These are phyloP conservation scores for Dynastes grantii DNA, from an alignment of 2,888 invertebrate species.

Conservation along the genomic window DNA sequence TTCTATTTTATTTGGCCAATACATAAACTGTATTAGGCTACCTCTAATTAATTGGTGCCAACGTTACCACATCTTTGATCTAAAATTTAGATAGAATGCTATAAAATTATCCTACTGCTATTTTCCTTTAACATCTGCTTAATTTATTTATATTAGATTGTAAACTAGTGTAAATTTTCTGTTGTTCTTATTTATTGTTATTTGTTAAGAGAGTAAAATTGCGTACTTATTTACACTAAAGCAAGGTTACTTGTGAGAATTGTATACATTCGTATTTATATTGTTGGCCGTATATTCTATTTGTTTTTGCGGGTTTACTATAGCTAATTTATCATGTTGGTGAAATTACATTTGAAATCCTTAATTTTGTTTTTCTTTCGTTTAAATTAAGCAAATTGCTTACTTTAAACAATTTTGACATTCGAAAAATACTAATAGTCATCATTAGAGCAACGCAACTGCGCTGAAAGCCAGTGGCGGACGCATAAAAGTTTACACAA, in stretches of 20 bases:
- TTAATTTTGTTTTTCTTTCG: neutral
- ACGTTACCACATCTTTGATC: conserved; percentile 3
- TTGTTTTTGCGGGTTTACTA: neutral
- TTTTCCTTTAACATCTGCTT: conserved; percentile 13
- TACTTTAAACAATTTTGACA: neutral
- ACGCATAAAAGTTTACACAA: no score
- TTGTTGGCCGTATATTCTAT: conserved; percentile 17
- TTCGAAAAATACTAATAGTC: neutral
- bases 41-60: neutral
- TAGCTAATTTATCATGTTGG: conserved; percentile 6
- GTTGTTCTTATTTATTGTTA: conserved; percentile 30
- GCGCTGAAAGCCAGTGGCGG: no score
- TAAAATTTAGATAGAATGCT: neutral
- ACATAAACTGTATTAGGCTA: neutral
- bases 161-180: conserved; percentile 32
- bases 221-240: conserved; percentile 39
- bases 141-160: conserved; percentile 26
- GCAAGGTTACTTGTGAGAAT: conserved; percentile 6
- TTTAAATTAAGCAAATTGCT: neutral
- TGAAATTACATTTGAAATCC: neutral
- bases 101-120: conserved; percentile 5
- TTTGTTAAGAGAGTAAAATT: conserved; percentile 28
- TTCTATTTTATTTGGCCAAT: neutral
- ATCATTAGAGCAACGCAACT: neutral
- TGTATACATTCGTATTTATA: conserved; percentile 16